A percentile compares a stretch with the other conserved stretches of the same genome.
Evolutionary conservation across 1,140 invertebrate genomes (phyloP).

Genomic region (Drosophila trapezifrons): DNA sequence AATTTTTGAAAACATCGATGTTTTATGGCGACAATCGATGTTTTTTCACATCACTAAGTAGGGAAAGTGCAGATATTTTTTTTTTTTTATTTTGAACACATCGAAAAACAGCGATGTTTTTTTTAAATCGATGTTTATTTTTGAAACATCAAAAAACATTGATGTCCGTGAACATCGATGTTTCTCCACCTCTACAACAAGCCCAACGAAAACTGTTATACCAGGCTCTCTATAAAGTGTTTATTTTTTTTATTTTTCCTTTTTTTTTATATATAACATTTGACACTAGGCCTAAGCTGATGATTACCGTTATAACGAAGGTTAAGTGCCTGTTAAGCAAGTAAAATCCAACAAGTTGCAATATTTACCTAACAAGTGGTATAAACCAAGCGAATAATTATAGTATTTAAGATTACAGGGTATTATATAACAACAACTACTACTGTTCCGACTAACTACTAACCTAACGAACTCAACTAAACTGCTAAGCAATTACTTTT

Average conservation of each 20-base stretch:
- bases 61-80: too few relatives aligned
- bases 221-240: constrained; percentile 11
- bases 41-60: too few relatives aligned
- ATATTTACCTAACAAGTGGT: constrained; percentile 63
- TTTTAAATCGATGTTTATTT: too few relatives aligned
- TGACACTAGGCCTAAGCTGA: constrained; percentile 15
- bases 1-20: too few relatives aligned
- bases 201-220: constrained; percentile 53
- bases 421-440: constrained; percentile 19
- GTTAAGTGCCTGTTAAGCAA: constrained; percentile 70
- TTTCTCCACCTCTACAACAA: too few relatives aligned
- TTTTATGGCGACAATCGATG: too few relatives aligned
- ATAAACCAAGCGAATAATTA: constrained; percentile 43
- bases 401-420: constrained; percentile 65
- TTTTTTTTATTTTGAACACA: too few relatives aligned
- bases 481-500: constrained; percentile 50
- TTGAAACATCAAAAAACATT: too few relatives aligned
- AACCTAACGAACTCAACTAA: constrained; percentile 45
- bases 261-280: constrained; percentile 26
- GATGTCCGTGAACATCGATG: too few relatives aligned
- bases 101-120: too few relatives aligned
- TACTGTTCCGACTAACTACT: constrained; percentile 35
- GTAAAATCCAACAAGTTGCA: constrained; percentile 57
- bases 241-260: constrained; percentile 19
- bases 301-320: constrained; percentile 34